phyloP scores from a whole-genome alignment of 2,888 invertebrate genomes.

The Pteria penguin region DNA sequence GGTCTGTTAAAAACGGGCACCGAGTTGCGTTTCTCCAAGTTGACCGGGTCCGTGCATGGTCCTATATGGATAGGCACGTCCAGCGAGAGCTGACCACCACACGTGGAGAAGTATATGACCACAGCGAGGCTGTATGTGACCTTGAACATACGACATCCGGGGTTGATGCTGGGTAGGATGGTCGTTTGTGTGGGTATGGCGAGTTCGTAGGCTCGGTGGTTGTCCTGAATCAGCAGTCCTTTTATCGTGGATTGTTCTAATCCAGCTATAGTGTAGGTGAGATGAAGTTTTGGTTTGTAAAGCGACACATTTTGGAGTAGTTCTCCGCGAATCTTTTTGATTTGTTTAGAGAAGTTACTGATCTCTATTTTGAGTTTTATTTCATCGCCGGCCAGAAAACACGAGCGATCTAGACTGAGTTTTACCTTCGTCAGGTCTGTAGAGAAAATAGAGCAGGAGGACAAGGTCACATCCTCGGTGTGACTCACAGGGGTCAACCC shows the following conservation, averaged over 20 bases:
- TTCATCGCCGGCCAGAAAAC: conserved; percentile 72
- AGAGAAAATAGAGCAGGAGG: conserved; percentile 59
- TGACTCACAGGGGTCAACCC: conserved; percentile 66
- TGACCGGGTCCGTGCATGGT: conserved; percentile 61
- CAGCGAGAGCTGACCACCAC: conserved; percentile 65
- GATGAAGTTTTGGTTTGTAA: conserved; percentile 47
- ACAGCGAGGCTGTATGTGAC: conserved; percentile 66
- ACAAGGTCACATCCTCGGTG: conserved; percentile 65
- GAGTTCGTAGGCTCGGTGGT: conserved; percentile 58
- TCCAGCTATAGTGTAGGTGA: conserved; percentile 52
- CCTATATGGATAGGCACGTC: conserved; percentile 70
- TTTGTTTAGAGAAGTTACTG: conserved; percentile 51
- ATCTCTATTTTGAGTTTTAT: conserved; percentile 64
- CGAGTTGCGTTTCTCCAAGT: conserved; percentile 53
- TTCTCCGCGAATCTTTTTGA: conserved; percentile 62
- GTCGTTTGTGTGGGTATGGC: conserved; percentile 66
- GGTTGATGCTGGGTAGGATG: conserved; percentile 67
- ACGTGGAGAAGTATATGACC: conserved; percentile 62
- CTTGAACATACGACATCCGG: conserved; percentile 60
- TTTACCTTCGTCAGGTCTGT: conserved; percentile 56
- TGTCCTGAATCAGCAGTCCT: conserved; percentile 42
- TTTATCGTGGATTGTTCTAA: conserved; percentile 57
- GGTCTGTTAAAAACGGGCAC: conserved; percentile 71
- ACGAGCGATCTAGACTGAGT: conserved; percentile 64
- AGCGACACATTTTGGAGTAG: conserved; percentile 59